Conservation (phyloP, 2,113 vertebrate genomes). For the Leucopsar rothschildi region DNA sequence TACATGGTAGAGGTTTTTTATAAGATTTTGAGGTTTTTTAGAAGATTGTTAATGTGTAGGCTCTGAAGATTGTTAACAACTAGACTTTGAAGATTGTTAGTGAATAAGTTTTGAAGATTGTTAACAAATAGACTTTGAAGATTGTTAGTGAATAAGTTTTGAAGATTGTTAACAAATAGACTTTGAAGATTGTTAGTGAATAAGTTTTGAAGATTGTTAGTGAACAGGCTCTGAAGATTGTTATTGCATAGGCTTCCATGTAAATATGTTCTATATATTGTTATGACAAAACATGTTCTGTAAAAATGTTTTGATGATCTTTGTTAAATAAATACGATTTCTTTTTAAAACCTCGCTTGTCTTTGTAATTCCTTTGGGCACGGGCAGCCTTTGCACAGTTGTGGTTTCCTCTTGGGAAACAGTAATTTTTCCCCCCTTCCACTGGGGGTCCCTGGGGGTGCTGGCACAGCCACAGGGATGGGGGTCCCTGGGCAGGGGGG, state of each 20-base stretch:
- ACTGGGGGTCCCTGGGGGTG: background rate
- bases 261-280: background rate
- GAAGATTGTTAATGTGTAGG: too few relatives aligned
- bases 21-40: too few relatives aligned
- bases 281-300: background rate
- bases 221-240: too few relatives aligned
- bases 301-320: background rate
- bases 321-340: background rate
- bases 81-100: too few relatives aligned
- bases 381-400: accelerated
- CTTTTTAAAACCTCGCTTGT: background rate
- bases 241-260: background rate
- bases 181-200: too few relatives aligned
- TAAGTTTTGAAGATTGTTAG: background rate
- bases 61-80: too few relatives aligned
- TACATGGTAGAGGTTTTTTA: too few relatives aligned
- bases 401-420: background rate
- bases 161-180: too few relatives aligned
- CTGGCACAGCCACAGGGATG: background rate
- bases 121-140: too few relatives aligned
- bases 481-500: background rate
- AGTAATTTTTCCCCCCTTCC: too few relatives aligned
- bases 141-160: too few relatives aligned
- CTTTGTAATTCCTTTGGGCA: background rate
- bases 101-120: too few relatives aligned